A percentile compares a stretch with the other conserved stretches of the same genome.
These are phyloP conservation scores for Vollenhovia emeryi DNA, from an alignment of 1,140 invertebrate genomes.

Conservation along the genomic window DNA sequence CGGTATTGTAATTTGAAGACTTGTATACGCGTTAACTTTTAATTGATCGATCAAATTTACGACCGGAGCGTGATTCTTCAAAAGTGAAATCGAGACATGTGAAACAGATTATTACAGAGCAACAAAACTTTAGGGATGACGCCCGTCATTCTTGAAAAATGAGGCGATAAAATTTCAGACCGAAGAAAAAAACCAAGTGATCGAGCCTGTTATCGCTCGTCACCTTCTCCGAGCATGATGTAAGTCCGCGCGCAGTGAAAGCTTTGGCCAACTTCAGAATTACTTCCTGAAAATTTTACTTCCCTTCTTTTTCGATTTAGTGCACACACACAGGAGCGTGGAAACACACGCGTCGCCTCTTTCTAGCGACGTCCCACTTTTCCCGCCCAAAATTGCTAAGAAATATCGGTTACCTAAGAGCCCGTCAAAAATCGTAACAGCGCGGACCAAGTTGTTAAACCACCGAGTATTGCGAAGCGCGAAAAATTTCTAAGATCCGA, in stretches of 20 bases:
- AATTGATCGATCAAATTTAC: neutral
- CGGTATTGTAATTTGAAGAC: neutral
- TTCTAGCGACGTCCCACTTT: constrained; percentile 44
- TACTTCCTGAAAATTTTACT: constrained; percentile 69
- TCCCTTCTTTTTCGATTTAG: constrained; percentile 20
- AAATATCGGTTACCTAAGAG: constrained; percentile 6
- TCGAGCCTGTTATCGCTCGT: constrained; percentile 51
- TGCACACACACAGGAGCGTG: neutral
- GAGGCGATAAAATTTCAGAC: neutral
- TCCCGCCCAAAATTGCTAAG: neutral
- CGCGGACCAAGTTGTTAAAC: constrained; percentile 3
- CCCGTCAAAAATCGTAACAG: constrained; percentile 9
- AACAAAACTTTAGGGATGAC: neutral
- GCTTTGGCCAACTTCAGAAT: constrained; percentile 40
- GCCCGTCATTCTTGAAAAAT: neutral
- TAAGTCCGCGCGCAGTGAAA: constrained; percentile 61
- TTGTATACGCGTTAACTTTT: neutral
- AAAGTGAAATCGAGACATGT: neutral
- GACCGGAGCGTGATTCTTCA: neutral
- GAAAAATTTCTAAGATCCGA: constrained; percentile 24
- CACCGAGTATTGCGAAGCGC: neutral
- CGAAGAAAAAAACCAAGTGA: constrained; percentile 8
- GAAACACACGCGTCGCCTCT: neutral
- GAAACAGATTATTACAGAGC: neutral
- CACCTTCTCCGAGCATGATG: constrained; percentile 57